These are phyloP conservation scores for Sarcoramphus papa DNA, from an alignment of 2,797 vertebrate species.

Conservation along the genomic window DNA sequence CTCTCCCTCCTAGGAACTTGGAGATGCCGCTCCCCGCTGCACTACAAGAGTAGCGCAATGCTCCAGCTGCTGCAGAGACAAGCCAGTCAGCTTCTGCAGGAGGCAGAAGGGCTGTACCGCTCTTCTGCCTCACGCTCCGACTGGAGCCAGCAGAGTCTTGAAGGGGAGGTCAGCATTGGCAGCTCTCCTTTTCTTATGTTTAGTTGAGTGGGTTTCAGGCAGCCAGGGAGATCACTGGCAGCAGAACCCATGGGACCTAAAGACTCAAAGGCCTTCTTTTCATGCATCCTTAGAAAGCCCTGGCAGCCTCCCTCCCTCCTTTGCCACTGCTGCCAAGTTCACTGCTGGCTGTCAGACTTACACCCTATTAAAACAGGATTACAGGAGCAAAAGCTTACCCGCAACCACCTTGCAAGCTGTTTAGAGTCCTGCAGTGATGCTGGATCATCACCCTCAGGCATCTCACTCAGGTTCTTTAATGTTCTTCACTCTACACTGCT, in stretches of 20 bases:
- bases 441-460: not conserved
- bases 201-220: not conserved
- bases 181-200: not conserved
- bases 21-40: not conserved
- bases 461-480: not conserved
- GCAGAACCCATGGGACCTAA: not conserved
- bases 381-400: not conserved
- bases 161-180: not conserved
- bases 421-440: not conserved
- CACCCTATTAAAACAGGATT: not conserved
- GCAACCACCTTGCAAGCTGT: not conserved
- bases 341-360: not conserved
- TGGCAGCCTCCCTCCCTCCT: not conserved
- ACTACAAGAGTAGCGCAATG: not conserved
- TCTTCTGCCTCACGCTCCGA: rapidly evolving
- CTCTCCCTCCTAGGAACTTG: not conserved
- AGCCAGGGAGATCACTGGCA: not conserved
- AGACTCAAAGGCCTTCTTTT: not conserved
- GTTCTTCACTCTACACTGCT: not conserved
- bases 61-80: not conserved
- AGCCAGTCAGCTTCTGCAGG: not conserved
- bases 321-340: not conserved
- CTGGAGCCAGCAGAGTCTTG: not conserved
- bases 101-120: rapidly evolving
- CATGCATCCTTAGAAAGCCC: not conserved